Base-by-base conservation (phyloP, 2,888 invertebrate genomes). In the Acronicta leporina region DNA sequence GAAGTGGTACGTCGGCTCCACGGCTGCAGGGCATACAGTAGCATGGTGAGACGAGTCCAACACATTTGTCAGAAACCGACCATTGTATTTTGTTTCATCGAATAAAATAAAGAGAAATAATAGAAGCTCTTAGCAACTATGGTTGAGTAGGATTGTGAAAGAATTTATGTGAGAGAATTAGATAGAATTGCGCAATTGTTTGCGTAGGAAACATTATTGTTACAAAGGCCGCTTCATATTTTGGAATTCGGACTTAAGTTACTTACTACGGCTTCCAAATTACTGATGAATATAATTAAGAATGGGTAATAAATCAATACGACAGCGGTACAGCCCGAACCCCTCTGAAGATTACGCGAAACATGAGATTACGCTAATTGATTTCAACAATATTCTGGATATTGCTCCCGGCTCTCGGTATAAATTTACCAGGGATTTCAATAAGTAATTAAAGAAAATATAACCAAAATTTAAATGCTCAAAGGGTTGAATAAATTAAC, bases 1-100 rank as follows among this genome's bases (percentile, higher is more conserved):
- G 95, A 99, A 98, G 95, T 99, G 98, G 95, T 97, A 98, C 87
- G 97, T 96, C 90, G 97, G 97, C 96, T 97, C 97, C 95, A 97
- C 97, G 89, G 96, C 96, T 97, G 94, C 71, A 90, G 86, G 85
- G 53, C 59, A 88, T 75, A 79, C 72, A 73, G 74, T 68, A 50
- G 58, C 69, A 73, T 69, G 68, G 50, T 63, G 69, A 70, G 74
- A 70, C 49, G 53, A 55, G 55, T 5, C 30, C 63, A 42, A 30
- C 65, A n/a, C 16, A 44, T 13, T 38, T 50, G 67, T 56, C 15
- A 52, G 56, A 58, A 56, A 58, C 48, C 77, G 78, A 82, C 75
- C 73, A 79, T 77, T 82, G 84, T 82, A 84, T 81, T 72, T 65
- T 51, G 54, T 56, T 56, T 33, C 8, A 5, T 13, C 8, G 15